phyloP scores from a whole-genome alignment of 2,888 invertebrate species.

The Drosophila aldrichi region DNA sequence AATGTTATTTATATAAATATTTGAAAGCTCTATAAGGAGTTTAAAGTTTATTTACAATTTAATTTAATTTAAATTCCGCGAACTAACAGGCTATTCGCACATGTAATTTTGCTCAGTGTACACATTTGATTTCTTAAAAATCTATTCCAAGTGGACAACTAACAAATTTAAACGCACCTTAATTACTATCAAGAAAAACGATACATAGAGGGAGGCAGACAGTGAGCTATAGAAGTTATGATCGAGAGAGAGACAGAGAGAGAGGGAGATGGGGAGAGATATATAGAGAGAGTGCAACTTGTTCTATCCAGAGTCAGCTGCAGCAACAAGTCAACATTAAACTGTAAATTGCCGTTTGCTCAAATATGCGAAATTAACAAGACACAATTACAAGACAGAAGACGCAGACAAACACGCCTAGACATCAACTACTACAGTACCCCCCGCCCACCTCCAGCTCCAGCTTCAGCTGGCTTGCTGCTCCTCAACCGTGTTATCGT shows the following conservation, averaged over 20 bases:
- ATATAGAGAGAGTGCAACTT: constrained; percentile 2
- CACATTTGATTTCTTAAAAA: constrained; percentile 74
- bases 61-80: neutral
- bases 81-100: neutral
- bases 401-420: constrained; percentile 76
- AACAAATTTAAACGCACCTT: constrained; percentile 76
- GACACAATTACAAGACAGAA: constrained; percentile 80
- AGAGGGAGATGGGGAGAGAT: neutral
- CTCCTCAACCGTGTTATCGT: constrained; percentile 67
- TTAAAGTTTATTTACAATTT: neutral
- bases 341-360: constrained; percentile 80
- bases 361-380: constrained; percentile 82
- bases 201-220: neutral
- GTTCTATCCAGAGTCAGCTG: constrained; percentile 30
- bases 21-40: no score
- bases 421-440: constrained; percentile 50
- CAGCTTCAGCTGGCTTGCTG: constrained; percentile 12
- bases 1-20: no score
- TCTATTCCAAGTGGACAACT: constrained; percentile 72
- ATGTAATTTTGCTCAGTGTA: constrained; percentile 11
- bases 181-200: constrained; percentile 44
- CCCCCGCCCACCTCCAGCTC: constrained; percentile 18
- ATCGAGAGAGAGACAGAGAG: neutral
- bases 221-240: neutral
- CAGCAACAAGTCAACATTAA: constrained; percentile 51